Percentiles rank a stretch among this genome's conserved stretches.
These are phyloP conservation scores for Triplophysa rosa DNA, from an alignment of 2,113 vertebrate species.

Conservation along the genomic window DNA sequence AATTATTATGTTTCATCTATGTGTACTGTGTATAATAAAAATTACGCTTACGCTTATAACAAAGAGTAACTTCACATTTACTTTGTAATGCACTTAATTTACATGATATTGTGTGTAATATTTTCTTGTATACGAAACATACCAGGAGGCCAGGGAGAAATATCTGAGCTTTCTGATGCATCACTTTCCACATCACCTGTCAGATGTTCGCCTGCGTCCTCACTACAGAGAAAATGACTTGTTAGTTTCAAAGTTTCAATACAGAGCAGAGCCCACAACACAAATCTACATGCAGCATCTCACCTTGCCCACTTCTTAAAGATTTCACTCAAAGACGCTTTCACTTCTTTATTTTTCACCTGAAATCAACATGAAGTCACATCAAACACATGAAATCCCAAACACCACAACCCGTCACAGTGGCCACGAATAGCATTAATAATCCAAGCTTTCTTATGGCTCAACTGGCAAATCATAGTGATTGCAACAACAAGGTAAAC, in stretches of 20 bases:
- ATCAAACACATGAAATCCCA: not conserved
- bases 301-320: constrained; percentile 48
- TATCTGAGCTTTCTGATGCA: not conserved
- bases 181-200: not conserved
- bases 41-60: too few relatives aligned
- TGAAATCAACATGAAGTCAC: not conserved
- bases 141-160: not conserved
- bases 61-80: too few relatives aligned
- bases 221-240: not conserved
- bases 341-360: constrained; percentile 30
- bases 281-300: not conserved
- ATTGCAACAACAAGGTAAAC: too few relatives aligned
- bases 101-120: too few relatives aligned
- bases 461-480: too few relatives aligned
- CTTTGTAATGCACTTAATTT: too few relatives aligned
- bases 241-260: not conserved
- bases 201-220: not conserved
- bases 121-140: not conserved
- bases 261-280: not conserved
- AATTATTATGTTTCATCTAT: too few relatives aligned
- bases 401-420: not conserved
- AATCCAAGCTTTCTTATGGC: too few relatives aligned
- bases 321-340: constrained; percentile 39
- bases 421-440: too few relatives aligned
- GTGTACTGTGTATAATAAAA: too few relatives aligned